Base-by-base conservation (phyloP, 2,888 invertebrate species). In the Crepidodera aurea region DNA sequence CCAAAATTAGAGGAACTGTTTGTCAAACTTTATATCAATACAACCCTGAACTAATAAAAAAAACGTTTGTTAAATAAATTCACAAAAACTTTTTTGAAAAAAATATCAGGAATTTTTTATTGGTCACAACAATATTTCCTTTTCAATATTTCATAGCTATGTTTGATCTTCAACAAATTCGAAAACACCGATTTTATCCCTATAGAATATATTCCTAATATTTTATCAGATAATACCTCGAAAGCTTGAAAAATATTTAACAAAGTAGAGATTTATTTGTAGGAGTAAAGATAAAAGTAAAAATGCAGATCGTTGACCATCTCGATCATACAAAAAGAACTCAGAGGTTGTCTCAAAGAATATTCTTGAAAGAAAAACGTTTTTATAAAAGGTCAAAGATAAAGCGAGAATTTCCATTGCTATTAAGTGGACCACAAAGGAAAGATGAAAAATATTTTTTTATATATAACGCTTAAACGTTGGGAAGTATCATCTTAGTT, bases 391-490 rank as follows among this genome's bases (percentile, higher is more conserved):
- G 57, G 50, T 48, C 46, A 57, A 57, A 57, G 50, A 13, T 15
- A 48, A 57, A 57, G 57, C 57, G 48, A 57, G 57, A 57, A 57
- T 57, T 57, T 57, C 48, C 57, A 57, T 57, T 57, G 57, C 48
- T 50, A 48, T 50, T 48, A 57, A 57, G 57, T 18, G 50, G 57
- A 50, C 48, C 34, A 39, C 57, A 57, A 55, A 48, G 48, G 39
- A 50, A 29, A 57, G 13, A 51, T 37, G 37, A 8, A 51, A 50
- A 10, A 50, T 32, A 22, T 40, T 44, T 54, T 54, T 32, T 42
- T 8, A 54, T n/a, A n/a, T n/a, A n/a, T 25, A 25, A 12, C 22
- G 10, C 3, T 3, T 25, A 40, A 53, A 51, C 51, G 19, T 37
- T 37, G 8, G 8, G 13, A 10, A 13, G 51, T 37, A 37, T 34